phyloP scores from a whole-genome alignment of 2,113 vertebrate genomes.

The Labeo catla region DNA sequence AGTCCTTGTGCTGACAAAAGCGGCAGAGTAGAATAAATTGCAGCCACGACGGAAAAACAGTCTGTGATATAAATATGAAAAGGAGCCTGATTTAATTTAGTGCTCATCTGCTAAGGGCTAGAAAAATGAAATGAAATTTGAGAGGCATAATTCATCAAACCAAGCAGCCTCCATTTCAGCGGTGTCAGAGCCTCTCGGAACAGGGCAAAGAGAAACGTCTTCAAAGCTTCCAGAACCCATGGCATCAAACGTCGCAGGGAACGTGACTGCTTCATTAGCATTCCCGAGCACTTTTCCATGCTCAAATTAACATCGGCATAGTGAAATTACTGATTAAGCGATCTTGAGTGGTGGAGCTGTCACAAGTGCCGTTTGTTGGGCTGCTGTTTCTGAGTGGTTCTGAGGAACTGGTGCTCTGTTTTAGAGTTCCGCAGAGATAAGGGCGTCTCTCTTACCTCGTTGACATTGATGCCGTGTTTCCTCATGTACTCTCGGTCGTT shows the following conservation, averaged over 20 bases:
- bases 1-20: constrained; percentile 33
- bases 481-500: constrained; percentile 92
- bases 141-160: constrained; percentile 38
- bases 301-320: background rate
- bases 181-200: constrained; percentile 34
- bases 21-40: constrained; percentile 39
- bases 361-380: background rate
- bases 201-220: constrained; percentile 32
- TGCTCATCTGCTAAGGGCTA: constrained; percentile 35
- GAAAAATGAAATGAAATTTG: constrained; percentile 35
- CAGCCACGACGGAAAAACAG: constrained; percentile 26
- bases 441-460: constrained; percentile 79
- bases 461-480: constrained; percentile 84
- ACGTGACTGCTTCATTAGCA: constrained; percentile 40
- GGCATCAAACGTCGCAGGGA: background rate
- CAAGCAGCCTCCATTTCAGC: constrained; percentile 22
- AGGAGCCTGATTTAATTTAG: constrained; percentile 46
- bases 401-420: background rate
- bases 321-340: constrained; percentile 21
- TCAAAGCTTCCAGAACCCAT: constrained; percentile 31
- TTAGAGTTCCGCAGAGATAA: background rate
- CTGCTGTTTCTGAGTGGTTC: background rate
- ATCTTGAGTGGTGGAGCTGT: background rate
- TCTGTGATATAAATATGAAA: constrained; percentile 43
- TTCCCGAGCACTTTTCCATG: constrained; percentile 15